Percentiles rank a stretch among this genome's conserved stretches.
Conservation (phyloP, 64 coral and sea anemone genomes). For the Montipora capricornis region DNA sequence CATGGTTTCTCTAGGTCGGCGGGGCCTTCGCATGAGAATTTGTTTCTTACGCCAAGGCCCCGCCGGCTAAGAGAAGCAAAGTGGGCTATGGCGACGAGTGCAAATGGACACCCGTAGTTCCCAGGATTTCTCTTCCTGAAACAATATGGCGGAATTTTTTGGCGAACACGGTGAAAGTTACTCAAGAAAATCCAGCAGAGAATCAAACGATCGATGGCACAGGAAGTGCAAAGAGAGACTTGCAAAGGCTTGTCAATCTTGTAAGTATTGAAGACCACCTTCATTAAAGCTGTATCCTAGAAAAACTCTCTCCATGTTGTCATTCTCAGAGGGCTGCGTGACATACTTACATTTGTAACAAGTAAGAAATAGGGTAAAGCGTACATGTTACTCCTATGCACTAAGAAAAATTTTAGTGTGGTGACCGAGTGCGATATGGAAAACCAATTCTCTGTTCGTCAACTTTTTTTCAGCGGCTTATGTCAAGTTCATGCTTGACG, state of each 20-base stretch:
- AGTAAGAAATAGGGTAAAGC: neutral
- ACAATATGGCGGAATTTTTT: conserved; percentile 35
- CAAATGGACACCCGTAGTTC: neutral
- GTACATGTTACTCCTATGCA: too few species aligned
- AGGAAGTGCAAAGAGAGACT: conserved; percentile 41
- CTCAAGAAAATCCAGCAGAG: neutral
- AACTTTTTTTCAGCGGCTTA: conserved; percentile 69
- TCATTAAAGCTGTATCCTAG: too few species aligned
- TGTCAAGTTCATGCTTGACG: conserved; percentile 81
- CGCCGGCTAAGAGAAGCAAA: too few species aligned
- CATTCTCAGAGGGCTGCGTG: too few species aligned
- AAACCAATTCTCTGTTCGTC: neutral
- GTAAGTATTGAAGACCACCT: neutral
- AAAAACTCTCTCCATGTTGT: too few species aligned
- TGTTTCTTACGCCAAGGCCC: too few species aligned
- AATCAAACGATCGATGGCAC: conserved; percentile 27
- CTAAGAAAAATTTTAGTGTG: too few species aligned
- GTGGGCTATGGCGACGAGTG: too few species aligned
- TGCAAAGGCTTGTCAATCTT: conserved; percentile 13
- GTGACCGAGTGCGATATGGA: too few species aligned
- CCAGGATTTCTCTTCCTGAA: neutral
- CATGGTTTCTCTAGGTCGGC: too few species aligned
- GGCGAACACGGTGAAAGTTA: conserved; percentile 19
- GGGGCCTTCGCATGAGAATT: too few species aligned
- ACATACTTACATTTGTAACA: too few species aligned